Evolutionary conservation across 2,888 invertebrate species (phyloP).

Genomic region (Elegia similella): DNA sequence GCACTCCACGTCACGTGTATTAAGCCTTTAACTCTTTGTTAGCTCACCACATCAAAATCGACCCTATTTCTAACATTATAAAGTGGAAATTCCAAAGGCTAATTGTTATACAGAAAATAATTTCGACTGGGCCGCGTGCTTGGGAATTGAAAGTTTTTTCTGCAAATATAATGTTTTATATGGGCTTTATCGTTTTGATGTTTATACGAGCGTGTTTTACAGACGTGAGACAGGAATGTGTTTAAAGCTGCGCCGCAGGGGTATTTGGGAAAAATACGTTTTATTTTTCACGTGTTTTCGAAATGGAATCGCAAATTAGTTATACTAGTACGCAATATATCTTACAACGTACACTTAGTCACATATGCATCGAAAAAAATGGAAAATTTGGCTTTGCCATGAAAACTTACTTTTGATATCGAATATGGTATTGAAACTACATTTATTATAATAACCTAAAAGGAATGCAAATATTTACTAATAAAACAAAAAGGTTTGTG

Average conservation of each 20-base stretch:
- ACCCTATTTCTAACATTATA: conserved; percentile 30
- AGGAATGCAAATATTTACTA: too few species aligned
- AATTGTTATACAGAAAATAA: conserved; percentile 44
- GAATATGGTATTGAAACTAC: too few species aligned
- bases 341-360: too few species aligned
- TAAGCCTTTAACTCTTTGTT: conserved; percentile 50
- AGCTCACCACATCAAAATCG: conserved; percentile 29
- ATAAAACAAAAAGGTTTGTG: too few species aligned
- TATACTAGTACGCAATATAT: too few species aligned
- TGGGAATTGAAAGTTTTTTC: conserved; percentile 49
- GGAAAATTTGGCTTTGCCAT: too few species aligned
- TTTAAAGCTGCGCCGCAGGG: neutral
- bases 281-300: neutral
- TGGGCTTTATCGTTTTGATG: conserved; percentile 29
- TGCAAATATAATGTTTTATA: conserved; percentile 27
- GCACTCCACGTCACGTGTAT: conserved; percentile 53
- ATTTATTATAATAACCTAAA: too few species aligned
- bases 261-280: neutral
- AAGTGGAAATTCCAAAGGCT: conserved; percentile 21
- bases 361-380: too few species aligned
- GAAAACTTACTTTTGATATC: too few species aligned
- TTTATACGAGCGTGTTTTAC: conserved; percentile 10
- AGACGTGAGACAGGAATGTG: neutral
- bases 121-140: conserved; percentile 55
- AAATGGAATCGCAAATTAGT: too few species aligned